Evolutionary conservation across 2,113 vertebrate species (phyloP).

Genomic region (Mustelus asterias): DNA sequence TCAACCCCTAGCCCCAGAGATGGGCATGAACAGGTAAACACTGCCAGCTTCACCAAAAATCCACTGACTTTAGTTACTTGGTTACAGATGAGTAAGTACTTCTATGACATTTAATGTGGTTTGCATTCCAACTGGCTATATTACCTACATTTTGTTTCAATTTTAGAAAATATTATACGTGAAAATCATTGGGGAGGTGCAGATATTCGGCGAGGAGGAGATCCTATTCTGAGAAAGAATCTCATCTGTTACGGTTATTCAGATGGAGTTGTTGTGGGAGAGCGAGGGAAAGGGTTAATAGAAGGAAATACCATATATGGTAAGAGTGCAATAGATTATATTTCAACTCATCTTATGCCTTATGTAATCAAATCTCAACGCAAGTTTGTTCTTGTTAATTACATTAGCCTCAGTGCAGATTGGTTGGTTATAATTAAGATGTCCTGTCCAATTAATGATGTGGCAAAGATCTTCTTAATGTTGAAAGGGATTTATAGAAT

Average conservation of each 20-base stretch:
- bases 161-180: slow-evolving; percentile 75
- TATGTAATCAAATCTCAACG: neutral
- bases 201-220: slow-evolving; percentile 75
- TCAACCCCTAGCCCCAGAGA: neutral
- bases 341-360: neutral
- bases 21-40: neutral
- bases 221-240: slow-evolving; percentile 78
- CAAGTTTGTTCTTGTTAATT: neutral
- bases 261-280: slow-evolving; percentile 77
- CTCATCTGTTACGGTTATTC: slow-evolving; percentile 81
- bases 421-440: neutral
- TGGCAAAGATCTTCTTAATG: neutral
- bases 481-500: neutral
- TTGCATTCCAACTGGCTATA: neutral
- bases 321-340: slow-evolving; percentile 46
- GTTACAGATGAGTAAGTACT: neutral
- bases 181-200: slow-evolving; percentile 86
- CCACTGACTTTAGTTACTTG: neutral
- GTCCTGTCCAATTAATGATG: neutral
- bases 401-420: neutral
- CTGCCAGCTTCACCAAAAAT: neutral
- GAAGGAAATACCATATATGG: slow-evolving; percentile 82
- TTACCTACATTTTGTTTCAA: neutral
- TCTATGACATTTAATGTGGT: neutral
- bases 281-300: slow-evolving; percentile 75